A percentile compares a stretch with the other conserved stretches of the same genome.
phyloP scores from a whole-genome alignment of 2,888 invertebrate genomes.

The Zygaena filipendulae region DNA sequence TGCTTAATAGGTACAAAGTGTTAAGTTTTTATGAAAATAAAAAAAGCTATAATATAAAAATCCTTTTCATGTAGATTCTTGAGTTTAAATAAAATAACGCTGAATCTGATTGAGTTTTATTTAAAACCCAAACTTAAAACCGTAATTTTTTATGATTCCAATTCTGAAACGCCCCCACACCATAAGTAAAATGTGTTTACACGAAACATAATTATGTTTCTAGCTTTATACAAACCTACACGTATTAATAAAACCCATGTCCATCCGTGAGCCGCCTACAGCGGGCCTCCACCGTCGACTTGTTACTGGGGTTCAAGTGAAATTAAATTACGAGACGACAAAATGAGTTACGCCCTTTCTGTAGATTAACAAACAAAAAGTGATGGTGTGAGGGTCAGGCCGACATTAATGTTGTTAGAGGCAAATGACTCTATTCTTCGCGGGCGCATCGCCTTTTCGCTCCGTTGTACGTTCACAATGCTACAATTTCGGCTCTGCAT shows the following conservation, averaged over 20 bases:
- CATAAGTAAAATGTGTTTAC: no score
- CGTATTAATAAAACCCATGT: conserved; percentile 42
- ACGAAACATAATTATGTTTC: no score
- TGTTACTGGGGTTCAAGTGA: conserved; percentile 46
- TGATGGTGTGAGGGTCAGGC: conserved; percentile 61
- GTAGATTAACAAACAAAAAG: conserved; percentile 69
- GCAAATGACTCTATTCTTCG: conserved; percentile 65
- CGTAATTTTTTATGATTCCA: no score
- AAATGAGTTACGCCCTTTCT: conserved; percentile 68
- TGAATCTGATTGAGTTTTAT: no score
- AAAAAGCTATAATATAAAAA: no score
- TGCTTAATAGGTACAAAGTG: no score
- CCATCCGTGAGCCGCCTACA: conserved; percentile 36
- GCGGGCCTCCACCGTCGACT: conserved; percentile 26
- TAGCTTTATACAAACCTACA: no score
- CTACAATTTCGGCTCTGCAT: conserved; percentile 50
- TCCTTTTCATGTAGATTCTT: no score
- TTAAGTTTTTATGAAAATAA: no score
- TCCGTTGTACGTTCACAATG: conserved; percentile 41
- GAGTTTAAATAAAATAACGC: no score
- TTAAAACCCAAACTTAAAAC: no score
- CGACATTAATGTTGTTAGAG: conserved; percentile 58
- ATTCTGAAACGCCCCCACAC: no score
- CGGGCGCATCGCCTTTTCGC: conserved; percentile 35
- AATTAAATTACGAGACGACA: conserved; percentile 67